These are phyloP conservation scores for Campaea margaritaria DNA, from an alignment of 2,888 invertebrate species.

Conservation along the genomic window DNA sequence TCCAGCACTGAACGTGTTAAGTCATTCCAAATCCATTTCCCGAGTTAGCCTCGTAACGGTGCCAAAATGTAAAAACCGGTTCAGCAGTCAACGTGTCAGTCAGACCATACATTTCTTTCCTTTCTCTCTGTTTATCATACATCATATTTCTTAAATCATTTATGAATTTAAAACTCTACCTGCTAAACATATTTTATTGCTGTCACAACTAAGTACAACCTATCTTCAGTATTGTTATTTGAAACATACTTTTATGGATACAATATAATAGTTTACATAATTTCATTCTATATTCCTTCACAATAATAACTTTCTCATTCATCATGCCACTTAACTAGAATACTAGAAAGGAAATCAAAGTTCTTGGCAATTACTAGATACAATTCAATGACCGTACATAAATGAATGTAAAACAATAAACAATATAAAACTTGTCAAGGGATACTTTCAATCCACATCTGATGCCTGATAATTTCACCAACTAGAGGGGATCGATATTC, in stretches of 20 bases:
- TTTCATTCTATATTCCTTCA: constrained; percentile 10
- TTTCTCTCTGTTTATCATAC: background rate
- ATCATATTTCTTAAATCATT: background rate
- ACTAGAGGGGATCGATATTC: no score
- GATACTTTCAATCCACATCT: no score
- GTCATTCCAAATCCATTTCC: no score
- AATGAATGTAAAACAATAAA: no score
- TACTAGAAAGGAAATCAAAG: constrained; percentile 14
- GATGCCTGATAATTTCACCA: no score
- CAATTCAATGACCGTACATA: no score
- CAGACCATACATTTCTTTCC: no score
- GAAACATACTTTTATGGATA: constrained; percentile 1
- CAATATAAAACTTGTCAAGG: no score
- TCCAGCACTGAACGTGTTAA: no score
- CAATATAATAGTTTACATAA: constrained; percentile 16
- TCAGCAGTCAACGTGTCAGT: no score
- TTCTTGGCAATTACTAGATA: background rate
- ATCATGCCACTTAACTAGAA: constrained; percentile 4
- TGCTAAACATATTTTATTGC: constrained; percentile 8
- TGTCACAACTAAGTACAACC: constrained; percentile 1
- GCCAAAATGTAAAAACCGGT: no score
- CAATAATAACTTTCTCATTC: constrained; percentile 1
- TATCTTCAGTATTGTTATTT: background rate
- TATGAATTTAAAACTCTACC: background rate
- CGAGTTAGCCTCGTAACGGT: no score